phyloP scores from a whole-genome alignment of 2,888 invertebrate genomes.

The Netelia inedita region DNA sequence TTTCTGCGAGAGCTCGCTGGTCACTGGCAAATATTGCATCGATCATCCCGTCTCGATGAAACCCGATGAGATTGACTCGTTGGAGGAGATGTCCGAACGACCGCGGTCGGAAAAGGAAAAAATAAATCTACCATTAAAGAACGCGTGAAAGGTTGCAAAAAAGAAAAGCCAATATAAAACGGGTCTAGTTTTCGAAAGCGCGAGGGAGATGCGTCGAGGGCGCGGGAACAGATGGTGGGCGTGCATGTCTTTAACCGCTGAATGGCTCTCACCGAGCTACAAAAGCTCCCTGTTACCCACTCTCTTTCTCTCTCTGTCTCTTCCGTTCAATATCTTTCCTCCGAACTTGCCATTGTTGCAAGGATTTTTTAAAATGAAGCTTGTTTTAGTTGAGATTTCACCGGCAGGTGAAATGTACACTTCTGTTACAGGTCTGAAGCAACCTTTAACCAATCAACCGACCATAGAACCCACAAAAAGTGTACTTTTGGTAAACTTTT shows the following conservation, averaged over 20 bases:
- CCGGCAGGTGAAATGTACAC: too few species aligned
- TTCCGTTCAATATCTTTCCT: background rate
- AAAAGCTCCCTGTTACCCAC: constrained; percentile 14
- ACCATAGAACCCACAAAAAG: too few species aligned
- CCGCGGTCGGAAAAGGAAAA: too few species aligned
- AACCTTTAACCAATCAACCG: too few species aligned
- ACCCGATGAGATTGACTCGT: too few species aligned
- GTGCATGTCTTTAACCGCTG: constrained; percentile 75
- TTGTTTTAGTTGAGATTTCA: too few species aligned
- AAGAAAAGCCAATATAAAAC: background rate
- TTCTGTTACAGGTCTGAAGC: too few species aligned
- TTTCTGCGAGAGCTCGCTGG: too few species aligned
- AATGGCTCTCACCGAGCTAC: constrained; percentile 55
- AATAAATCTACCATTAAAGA: background rate
- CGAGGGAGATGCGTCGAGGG: constrained; percentile 55
- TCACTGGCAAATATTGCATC: too few species aligned
- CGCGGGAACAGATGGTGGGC: constrained; percentile 82
- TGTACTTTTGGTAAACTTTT: too few species aligned
- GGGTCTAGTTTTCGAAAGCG: constrained; percentile 19
- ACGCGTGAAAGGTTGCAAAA: background rate
- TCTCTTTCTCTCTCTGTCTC: background rate
- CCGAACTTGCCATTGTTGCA: background rate
- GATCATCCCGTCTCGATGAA: too few species aligned
- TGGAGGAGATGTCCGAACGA: too few species aligned
- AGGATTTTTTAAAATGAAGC: background rate